These are phyloP conservation scores for Spermophilus dauricus DNA, from an alignment of 2,113 vertebrate species.

Conservation along the genomic window DNA sequence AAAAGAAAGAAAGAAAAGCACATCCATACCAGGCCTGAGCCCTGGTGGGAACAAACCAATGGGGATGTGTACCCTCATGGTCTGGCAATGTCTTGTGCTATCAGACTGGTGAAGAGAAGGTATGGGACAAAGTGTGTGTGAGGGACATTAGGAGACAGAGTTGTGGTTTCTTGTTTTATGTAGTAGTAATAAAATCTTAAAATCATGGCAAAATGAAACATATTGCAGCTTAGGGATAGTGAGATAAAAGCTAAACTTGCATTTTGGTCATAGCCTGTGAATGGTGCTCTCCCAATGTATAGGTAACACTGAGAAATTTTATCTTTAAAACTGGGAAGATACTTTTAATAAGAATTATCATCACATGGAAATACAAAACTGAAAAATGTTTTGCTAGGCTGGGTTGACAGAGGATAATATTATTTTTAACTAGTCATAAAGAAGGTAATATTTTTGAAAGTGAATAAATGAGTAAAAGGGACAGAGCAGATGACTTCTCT, in stretches of 20 bases:
- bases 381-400: background rate
- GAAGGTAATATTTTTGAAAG: background rate
- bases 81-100: background rate
- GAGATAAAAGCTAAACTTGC: background rate
- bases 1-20: background rate
- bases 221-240: background rate
- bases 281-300: background rate
- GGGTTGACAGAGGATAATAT: background rate
- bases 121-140: background rate
- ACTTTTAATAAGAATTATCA: background rate
- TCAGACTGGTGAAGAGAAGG: background rate
- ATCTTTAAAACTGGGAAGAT: constrained; percentile 24
- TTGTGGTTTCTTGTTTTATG: background rate
- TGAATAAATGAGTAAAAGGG: background rate
- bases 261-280: background rate
- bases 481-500: background rate
- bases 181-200: background rate
- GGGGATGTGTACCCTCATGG: background rate
- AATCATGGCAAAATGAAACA: background rate
- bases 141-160: background rate
- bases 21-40: background rate
- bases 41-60: background rate
- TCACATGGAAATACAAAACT: background rate
- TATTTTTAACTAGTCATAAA: constrained; percentile 30
- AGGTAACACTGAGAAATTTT: background rate